phyloP scores from a whole-genome alignment of 1,140 invertebrate species.

The Drosophila miranda region DNA sequence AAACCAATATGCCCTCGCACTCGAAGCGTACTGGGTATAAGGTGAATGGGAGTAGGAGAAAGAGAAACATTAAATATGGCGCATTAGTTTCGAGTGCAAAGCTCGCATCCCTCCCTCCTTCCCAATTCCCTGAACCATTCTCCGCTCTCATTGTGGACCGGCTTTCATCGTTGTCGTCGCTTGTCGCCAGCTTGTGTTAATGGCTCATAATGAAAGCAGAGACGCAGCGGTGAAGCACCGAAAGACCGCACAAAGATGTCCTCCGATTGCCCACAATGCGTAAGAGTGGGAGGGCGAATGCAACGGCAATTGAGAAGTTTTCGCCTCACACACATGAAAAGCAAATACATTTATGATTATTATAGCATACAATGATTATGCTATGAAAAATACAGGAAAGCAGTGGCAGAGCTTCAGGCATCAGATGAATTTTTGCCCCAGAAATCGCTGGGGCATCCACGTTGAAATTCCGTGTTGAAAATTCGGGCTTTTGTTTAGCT shows the following conservation, averaged over 20 bases:
- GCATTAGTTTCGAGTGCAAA: slow-evolving; percentile 75
- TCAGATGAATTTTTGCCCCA: too few species aligned
- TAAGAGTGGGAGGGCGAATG: background rate
- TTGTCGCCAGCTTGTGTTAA: slow-evolving; percentile 79
- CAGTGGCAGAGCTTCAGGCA: too few species aligned
- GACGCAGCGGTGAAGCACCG: slow-evolving; percentile 25
- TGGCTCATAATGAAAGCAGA: slow-evolving; percentile 76
- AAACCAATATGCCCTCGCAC: too few species aligned
- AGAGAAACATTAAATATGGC: slow-evolving; percentile 64
- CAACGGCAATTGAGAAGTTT: slow-evolving; percentile 4
- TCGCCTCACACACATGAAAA: slow-evolving; percentile 28
- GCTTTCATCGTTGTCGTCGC: slow-evolving; percentile 33
- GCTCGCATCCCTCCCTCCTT: slow-evolving; percentile 29
- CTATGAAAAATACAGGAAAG: background rate
- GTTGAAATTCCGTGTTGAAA: slow-evolving; percentile 7
- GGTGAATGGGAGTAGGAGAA: too few species aligned
- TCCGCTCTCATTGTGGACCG: slow-evolving; percentile 1
- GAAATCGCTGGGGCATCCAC: too few species aligned
- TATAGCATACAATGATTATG: slow-evolving; percentile 25
- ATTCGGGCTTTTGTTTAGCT: slow-evolving; percentile 41
- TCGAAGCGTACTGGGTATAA: too few species aligned
- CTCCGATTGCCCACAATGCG: slow-evolving; percentile 42
- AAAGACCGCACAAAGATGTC: slow-evolving; percentile 62
- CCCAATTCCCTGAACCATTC: slow-evolving; percentile 19
- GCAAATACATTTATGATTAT: slow-evolving; percentile 49